phyloP scores from a whole-genome alignment of 2,113 vertebrate genomes.

The Setophaga coronata region DNA sequence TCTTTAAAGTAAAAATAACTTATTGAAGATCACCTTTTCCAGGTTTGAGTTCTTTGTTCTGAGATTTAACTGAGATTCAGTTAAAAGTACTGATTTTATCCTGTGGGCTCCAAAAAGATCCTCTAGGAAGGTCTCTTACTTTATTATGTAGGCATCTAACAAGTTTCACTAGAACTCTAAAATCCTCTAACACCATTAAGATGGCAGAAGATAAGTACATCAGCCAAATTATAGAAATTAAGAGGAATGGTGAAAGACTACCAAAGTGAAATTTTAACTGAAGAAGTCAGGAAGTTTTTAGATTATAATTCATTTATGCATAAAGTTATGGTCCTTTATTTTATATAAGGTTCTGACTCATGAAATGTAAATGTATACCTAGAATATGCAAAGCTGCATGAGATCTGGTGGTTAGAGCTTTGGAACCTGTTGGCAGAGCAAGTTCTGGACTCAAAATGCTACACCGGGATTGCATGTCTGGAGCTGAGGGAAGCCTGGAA shows the following conservation, averaged over 20 bases:
- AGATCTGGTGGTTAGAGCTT: slow-evolving; percentile 93
- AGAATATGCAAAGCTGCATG: slow-evolving; percentile 97
- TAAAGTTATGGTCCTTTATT: background rate
- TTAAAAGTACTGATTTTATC: background rate
- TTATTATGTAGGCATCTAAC: background rate
- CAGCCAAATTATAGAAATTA: background rate
- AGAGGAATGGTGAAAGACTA: background rate
- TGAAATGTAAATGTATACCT: slow-evolving; percentile 74
- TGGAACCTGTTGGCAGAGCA: slow-evolving; percentile 90
- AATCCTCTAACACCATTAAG: background rate
- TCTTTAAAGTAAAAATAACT: background rate
- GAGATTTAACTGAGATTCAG: background rate
- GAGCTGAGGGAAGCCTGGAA: slow-evolving; percentile 87
- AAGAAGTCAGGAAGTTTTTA: background rate
- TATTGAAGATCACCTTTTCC: background rate
- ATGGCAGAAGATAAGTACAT: background rate
- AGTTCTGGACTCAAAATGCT: slow-evolving; percentile 96
- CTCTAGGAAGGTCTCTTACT: background rate
- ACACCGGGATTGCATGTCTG: slow-evolving; percentile 91
- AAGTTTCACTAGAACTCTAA: background rate
- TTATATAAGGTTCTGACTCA: background rate
- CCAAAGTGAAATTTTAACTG: background rate
- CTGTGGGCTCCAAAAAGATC: background rate
- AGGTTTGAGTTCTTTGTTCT: background rate
- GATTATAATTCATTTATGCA: background rate